Evolutionary conservation across 64 coral and sea anemone genomes (phyloP).

Genomic region (Montipora foliosa): DNA sequence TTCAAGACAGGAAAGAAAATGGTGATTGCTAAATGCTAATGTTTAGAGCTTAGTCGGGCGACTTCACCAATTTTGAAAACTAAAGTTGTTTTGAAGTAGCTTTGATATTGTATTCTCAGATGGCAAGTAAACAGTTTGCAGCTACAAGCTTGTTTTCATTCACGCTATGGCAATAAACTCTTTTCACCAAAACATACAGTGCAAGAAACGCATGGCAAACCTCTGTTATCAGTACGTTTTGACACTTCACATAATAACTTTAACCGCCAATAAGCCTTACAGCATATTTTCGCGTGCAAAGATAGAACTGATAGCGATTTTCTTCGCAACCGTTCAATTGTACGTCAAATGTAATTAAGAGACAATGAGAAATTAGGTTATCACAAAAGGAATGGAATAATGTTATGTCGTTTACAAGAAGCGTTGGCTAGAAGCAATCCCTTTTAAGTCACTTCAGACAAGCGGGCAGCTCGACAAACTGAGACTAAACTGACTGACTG

Average conservation of each 20-base stretch:
- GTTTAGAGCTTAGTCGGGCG: neutral
- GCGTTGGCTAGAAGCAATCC: too few relatives aligned
- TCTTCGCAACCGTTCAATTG: neutral
- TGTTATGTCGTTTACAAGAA: neutral
- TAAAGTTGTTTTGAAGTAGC: neutral
- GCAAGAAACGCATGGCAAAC: neutral
- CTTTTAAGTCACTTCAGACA: too few relatives aligned
- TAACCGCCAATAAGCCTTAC: conserved; percentile 38
- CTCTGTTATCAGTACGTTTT: conserved; percentile 1
- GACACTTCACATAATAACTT: conserved; percentile 33
- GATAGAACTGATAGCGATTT: conserved; percentile 27
- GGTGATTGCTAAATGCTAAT: neutral
- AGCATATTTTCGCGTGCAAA: neutral
- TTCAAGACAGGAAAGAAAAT: neutral
- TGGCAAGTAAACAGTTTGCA: conserved; percentile 15
- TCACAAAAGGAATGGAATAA: neutral
- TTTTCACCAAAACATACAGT: neutral
- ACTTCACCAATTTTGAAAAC: neutral
- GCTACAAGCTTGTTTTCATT: neutral
- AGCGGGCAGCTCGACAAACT: too few relatives aligned
- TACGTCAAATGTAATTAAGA: conserved; percentile 5
- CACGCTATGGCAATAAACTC: neutral
- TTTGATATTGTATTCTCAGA: neutral
- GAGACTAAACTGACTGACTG: too few relatives aligned
- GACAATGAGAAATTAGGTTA: conserved; percentile 39